Evolutionary conservation across 1,140 invertebrate species (phyloP).

Genomic region (Galendromus occidentalis): DNA sequence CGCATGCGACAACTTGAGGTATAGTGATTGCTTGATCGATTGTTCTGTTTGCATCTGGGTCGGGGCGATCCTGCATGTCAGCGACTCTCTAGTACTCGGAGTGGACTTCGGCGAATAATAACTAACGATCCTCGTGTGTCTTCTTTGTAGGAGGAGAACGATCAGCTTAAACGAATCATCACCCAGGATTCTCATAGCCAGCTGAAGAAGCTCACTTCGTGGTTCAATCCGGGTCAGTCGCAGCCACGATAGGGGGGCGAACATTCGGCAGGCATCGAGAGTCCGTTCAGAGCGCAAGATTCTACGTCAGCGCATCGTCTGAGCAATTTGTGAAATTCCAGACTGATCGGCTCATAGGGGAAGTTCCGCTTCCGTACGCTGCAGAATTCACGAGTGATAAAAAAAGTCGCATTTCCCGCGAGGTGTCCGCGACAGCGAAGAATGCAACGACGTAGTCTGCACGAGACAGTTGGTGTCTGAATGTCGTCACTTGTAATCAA

Average conservation of each 20-base stretch:
- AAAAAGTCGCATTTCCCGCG: too few relatives aligned
- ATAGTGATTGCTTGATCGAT: background rate
- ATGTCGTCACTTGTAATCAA: too few relatives aligned
- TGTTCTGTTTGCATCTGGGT: background rate
- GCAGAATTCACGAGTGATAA: too few relatives aligned
- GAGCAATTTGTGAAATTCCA: too few relatives aligned
- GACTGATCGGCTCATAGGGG: too few relatives aligned
- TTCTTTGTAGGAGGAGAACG: background rate
- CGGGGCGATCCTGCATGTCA: background rate
- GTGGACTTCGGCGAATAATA: background rate
- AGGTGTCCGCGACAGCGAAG: too few relatives aligned
- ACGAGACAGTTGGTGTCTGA: too few relatives aligned
- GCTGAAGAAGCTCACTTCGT: conserved; percentile 1
- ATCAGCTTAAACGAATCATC: background rate
- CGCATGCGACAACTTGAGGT: background rate
- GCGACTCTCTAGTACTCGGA: background rate
- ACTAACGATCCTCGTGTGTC: background rate
- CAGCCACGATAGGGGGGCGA: background rate
- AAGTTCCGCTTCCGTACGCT: too few relatives aligned
- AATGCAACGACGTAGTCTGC: too few relatives aligned
- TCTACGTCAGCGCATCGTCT: too few relatives aligned
- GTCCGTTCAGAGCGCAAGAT: background rate
- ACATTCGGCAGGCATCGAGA: background rate
- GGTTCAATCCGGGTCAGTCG: conserved; percentile 2
- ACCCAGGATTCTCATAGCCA: background rate